These are phyloP conservation scores for Tribolium freemani DNA, from an alignment of 2,888 invertebrate genomes.

Conservation along the genomic window DNA sequence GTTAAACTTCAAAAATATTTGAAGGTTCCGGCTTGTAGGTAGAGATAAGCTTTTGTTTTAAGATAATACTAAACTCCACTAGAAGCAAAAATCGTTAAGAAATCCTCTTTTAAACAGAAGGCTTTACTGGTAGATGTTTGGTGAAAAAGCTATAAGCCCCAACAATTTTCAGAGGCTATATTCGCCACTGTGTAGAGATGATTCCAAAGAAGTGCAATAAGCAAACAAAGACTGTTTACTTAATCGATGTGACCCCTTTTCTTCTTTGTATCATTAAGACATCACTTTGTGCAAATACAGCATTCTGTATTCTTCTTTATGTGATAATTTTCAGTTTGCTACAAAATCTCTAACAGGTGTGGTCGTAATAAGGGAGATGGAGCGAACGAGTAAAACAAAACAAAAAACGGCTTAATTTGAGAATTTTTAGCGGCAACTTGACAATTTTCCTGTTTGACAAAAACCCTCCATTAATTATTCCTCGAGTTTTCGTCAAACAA, in stretches of 20 bases:
- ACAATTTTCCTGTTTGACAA: constrained; percentile 23
- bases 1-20: too few relatives aligned
- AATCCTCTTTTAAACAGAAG: too few relatives aligned
- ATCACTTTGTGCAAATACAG: constrained; percentile 26
- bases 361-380: constrained; percentile 63
- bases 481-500: constrained; percentile 20
- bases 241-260: neutral
- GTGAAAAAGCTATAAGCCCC: too few relatives aligned
- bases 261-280: constrained; percentile 5
- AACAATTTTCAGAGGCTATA: too few relatives aligned
- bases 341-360: constrained; percentile 38
- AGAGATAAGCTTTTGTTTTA: too few relatives aligned
- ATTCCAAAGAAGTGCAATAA: neutral
- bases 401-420: constrained; percentile 20
- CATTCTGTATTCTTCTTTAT: neutral
- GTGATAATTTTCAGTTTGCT: constrained; percentile 19
- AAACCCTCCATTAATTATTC: neutral
- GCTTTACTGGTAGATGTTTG: too few relatives aligned
- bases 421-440: constrained; percentile 12
- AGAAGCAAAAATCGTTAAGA: too few relatives aligned
- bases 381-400: constrained; percentile 65
- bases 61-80: too few relatives aligned
- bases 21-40: too few relatives aligned
- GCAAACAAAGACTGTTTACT: neutral
- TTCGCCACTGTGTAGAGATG: too few relatives aligned